These are phyloP conservation scores for Tadarida brasiliensis DNA, from an alignment of 2,797 vertebrate genomes.

Conservation along the genomic window DNA sequence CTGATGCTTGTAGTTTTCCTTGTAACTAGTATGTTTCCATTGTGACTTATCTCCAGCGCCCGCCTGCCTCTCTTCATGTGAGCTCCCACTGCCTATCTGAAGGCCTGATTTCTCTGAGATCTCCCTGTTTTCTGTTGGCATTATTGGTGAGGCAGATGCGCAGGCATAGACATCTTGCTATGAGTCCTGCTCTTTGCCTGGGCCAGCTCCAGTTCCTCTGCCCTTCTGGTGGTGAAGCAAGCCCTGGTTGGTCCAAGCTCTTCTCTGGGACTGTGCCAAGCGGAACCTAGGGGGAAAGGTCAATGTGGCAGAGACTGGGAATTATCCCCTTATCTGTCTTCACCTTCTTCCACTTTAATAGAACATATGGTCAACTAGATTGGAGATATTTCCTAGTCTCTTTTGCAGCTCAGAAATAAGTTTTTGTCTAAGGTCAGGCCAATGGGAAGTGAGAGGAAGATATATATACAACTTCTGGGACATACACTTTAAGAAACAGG, in stretches of 20 bases:
- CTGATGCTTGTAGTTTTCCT: neutral
- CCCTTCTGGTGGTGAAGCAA: neutral
- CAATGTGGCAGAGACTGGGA: neutral
- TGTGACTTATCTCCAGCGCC: neutral
- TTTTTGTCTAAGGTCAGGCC: neutral
- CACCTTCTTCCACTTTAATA: neutral
- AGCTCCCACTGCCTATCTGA: neutral
- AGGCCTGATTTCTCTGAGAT: neutral
- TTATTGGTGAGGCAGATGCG: neutral
- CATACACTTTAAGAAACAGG: neutral
- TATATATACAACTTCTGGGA: neutral
- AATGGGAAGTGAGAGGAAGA: neutral
- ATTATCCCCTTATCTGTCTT: neutral
- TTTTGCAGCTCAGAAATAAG: neutral
- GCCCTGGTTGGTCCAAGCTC: neutral
- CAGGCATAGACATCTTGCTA: neutral
- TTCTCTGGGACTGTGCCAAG: neutral
- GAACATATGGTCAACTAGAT: neutral
- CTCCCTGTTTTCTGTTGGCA: neutral
- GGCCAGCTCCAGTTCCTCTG: neutral
- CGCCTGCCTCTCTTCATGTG: neutral
- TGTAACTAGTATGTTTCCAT: neutral
- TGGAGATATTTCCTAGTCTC: constrained; percentile 35
- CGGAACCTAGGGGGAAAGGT: neutral
- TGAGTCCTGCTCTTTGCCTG: neutral